These are phyloP conservation scores for Sciurus niger DNA, from an alignment of 2,113 vertebrate genomes.

Conservation along the genomic window DNA sequence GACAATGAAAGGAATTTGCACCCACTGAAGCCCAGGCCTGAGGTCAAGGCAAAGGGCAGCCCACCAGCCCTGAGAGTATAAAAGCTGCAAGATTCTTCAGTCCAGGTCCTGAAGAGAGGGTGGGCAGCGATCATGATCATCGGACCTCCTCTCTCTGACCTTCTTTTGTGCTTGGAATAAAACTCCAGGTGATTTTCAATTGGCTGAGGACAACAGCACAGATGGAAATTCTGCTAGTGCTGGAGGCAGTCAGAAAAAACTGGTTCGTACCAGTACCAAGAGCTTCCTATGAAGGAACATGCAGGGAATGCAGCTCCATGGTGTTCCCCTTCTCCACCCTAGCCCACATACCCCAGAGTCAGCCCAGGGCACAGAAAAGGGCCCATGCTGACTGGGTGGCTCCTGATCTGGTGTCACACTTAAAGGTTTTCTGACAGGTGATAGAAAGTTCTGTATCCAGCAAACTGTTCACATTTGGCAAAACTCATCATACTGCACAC, in stretches of 20 bases:
- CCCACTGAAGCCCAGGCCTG: neutral
- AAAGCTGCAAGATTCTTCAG: neutral
- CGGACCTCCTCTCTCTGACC: neutral
- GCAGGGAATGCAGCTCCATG: neutral
- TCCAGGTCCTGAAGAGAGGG: neutral
- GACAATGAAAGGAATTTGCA: neutral
- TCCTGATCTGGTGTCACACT: neutral
- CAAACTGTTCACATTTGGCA: neutral
- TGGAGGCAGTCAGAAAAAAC: slow-evolving; percentile 19
- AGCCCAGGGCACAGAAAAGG: neutral
- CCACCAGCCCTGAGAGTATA: neutral
- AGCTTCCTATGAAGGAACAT: neutral
- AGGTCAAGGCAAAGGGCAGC: neutral
- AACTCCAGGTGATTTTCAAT: slow-evolving; percentile 53
- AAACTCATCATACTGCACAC: neutral
- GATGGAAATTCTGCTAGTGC: neutral
- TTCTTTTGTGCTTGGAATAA: slow-evolving; percentile 47
- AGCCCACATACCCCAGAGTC: neutral
- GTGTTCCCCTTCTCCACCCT: neutral
- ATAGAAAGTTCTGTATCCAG: neutral
- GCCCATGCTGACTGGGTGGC: neutral
- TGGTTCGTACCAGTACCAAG: neutral
- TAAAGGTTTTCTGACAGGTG: neutral
- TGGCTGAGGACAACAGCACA: neutral
- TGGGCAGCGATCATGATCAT: neutral